Conservation (phyloP, 2,113 vertebrate species). For the Morone chrysops region DNA sequence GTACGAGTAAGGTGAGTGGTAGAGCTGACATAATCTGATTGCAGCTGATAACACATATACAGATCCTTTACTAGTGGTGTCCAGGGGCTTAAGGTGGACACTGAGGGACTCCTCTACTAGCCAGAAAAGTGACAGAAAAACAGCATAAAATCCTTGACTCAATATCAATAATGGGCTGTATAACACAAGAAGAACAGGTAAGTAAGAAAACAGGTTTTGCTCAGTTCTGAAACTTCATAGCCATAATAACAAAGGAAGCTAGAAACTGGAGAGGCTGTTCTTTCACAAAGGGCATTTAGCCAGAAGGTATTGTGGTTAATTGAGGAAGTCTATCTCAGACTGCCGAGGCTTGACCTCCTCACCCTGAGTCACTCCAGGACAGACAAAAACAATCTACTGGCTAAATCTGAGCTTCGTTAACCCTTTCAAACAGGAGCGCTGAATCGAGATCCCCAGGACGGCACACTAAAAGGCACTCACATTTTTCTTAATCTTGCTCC, state of each 20-base stretch:
- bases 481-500: constrained; percentile 45
- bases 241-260: background rate
- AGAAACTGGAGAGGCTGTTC: constrained; percentile 11
- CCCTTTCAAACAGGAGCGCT: constrained; percentile 29
- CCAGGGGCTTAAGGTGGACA: background rate
- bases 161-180: background rate
- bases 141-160: background rate
- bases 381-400: constrained; percentile 35
- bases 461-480: constrained; percentile 24
- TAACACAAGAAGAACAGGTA: too few species aligned
- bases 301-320: constrained; percentile 54
- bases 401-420: constrained; percentile 49
- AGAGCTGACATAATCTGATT: background rate
- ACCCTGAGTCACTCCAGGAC: constrained; percentile 30
- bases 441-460: constrained; percentile 6
- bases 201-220: background rate
- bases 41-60: background rate
- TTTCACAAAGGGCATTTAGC: constrained; percentile 43
- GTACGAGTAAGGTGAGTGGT: background rate
- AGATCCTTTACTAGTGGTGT: background rate
- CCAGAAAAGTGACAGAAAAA: background rate
- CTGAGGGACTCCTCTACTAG: background rate
- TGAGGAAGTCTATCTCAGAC: constrained; percentile 42
- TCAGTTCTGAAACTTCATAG: constrained; percentile 4
- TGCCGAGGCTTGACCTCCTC: constrained; percentile 31